These are phyloP conservation scores for Podiceps cristatus DNA, from an alignment of 2,113 vertebrate species.

Conservation along the genomic window DNA sequence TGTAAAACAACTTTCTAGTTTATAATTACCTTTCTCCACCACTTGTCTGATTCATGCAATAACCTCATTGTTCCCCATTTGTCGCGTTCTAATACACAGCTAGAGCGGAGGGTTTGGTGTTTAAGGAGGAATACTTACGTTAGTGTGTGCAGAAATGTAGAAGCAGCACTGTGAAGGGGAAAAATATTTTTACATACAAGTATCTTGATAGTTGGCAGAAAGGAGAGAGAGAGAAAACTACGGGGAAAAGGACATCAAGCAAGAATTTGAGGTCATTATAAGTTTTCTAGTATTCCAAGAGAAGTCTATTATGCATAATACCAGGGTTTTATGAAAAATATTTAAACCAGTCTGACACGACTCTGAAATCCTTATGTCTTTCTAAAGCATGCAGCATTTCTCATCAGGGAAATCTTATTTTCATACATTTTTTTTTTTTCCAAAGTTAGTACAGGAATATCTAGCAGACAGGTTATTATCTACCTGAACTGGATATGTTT, in stretches of 20 bases:
- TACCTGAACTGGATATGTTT: background rate
- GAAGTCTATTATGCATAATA: background rate
- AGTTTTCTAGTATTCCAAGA: background rate
- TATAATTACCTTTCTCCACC: background rate
- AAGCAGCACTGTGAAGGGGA: background rate
- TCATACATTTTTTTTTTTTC: background rate
- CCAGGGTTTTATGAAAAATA: background rate
- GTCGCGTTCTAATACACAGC: background rate
- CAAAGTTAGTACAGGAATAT: background rate
- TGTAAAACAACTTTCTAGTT: background rate
- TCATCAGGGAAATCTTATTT: background rate
- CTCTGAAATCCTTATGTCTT: background rate
- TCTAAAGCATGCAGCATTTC: background rate
- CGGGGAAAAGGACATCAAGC: background rate
- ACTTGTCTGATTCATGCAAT: background rate
- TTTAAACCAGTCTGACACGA: background rate
- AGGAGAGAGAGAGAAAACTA: background rate
- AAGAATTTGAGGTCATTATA: background rate
- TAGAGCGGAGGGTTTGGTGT: background rate
- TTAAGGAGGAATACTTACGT: background rate
- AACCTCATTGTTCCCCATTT: background rate
- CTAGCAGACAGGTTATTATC: background rate
- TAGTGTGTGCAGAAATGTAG: background rate
- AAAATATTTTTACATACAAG: background rate
- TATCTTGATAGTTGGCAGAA: constrained; percentile 5